Evolutionary conservation across 2,888 invertebrate genomes (phyloP), one percentile per base, ranked within the genome.

Genomic region (Alcis repandata): DNA sequence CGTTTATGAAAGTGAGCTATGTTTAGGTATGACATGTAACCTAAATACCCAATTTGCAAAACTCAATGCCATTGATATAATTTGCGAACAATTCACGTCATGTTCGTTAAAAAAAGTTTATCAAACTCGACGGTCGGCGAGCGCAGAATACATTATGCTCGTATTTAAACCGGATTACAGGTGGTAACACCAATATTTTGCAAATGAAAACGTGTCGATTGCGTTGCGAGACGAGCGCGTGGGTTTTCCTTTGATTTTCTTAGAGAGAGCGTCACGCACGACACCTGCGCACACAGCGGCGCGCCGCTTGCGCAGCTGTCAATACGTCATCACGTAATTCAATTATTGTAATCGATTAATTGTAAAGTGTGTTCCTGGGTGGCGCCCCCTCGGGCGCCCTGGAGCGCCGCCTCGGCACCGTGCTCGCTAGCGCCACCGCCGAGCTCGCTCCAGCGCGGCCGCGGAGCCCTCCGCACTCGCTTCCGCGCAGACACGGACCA

Each of bases 301-400:
- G 68, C 70, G 81, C 71, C 85, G 89, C 87, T 86, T 86, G 88
- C 88, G 87, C 90, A 90, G 89, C 89, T 91, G 91, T 81, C 85
- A 74, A 84, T 85, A 86, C 90, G 91, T 90, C 90, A 89, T 82
- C 81, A 74, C 78, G 80, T 87, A 85, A 84, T 86, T 84, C 79
- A 86, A 86, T 88, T 88, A 89, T 86, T 89, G 82, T 87, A 89
- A 90, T 90, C 87, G 86, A 90, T 87, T 88, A 89, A 88, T 88
- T 86, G 85, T 80, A 84, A 84, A 87, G 84, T 80, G 85, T 88
- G 85, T 86, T 77, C 78, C 76, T 75, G 83, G 76, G 56, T 40
- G 78, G 80, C 79, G 81, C 84, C 76, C 78, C 74, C 82, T 79
- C 74, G 33, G 67, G 71, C 53, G 70, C 82, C 87, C 82, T 85